Percentiles rank a stretch among this genome's conserved stretches.
Evolutionary conservation across 2,113 vertebrate species (phyloP).

Genomic region (Eulacestoma nigropectus): DNA sequence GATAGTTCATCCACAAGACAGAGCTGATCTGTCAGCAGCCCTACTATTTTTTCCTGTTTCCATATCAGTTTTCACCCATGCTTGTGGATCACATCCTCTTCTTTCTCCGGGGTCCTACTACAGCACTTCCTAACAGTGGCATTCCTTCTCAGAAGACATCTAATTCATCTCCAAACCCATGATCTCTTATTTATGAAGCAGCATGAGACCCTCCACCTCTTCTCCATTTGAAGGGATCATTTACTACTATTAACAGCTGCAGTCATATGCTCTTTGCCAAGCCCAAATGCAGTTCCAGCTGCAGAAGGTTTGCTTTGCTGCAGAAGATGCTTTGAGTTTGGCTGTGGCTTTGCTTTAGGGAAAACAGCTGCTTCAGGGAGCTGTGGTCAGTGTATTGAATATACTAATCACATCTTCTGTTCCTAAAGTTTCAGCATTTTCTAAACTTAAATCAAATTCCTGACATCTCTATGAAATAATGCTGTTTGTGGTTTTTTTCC

Average conservation of each 20-base stretch:
- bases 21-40: not conserved
- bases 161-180: not conserved
- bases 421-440: not conserved
- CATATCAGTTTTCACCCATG: not conserved
- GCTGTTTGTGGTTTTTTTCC: not conserved
- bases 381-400: not conserved
- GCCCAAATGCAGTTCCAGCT: not conserved
- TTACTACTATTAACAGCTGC: not conserved
- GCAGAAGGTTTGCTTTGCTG: not conserved
- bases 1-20: not conserved
- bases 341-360: not conserved
- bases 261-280: not conserved
- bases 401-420: not conserved
- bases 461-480: not conserved
- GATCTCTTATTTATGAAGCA: not conserved
- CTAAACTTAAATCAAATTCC: not conserved
- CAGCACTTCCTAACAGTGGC: not conserved
- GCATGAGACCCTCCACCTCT: not conserved
- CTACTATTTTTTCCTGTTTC: not conserved
- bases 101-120: not conserved
- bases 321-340: not conserved
- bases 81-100: not conserved
- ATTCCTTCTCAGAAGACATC: not conserved
- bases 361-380: not conserved
- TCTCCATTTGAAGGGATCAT: not conserved